Base-by-base conservation (phyloP, 2,113 vertebrate genomes). In the Pterocles burchelli region DNA sequence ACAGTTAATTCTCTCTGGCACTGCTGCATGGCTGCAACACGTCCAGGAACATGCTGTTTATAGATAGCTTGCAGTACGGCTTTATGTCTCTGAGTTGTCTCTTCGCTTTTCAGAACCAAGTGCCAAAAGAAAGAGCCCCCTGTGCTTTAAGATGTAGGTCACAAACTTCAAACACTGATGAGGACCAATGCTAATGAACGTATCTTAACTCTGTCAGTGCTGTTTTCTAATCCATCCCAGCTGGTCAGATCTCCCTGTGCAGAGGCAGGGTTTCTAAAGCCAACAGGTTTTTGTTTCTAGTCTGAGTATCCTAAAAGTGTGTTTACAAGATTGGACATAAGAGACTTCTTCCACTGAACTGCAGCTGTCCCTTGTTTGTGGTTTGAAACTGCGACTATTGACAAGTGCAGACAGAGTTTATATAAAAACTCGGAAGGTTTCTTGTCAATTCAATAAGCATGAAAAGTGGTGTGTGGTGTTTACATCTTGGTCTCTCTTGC, bases 231-330 rank as follows among this genome's bases (percentile, higher is more conserved):
- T 41, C n/a, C 0, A 0, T 24, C 9, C 15, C 3, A 11, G 31
- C 18, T 71, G 62, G 10, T 22, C 0, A 0, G 25, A n/a, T 25
- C 45, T 79, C 72, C 34, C 10, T 46, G 73, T 0, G 0, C 46
- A 86, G 58, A 80, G 24, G 17, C 54, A 28, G 0, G 0, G 12
- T 65, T 81, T 79, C 52, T 63, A 31, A 85, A 76, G 58, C 45
- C 12, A 3, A 16, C 17, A 20, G 34, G 17, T 49, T 38, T 78
- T 62, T 85, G 6, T 46, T 79, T 59, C 49, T 45, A 14, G 29
- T 51, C 45, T 41, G 34, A 75, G 61, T 65, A 34, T 78, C 29
- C 43, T 43, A n/a, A 41, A 73, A 80, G 41, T 19, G 59, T 49
- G 24, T 52, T 90, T 92, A 34, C 17, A 28, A 41, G 73, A 28